Evolutionary conservation across 2,888 invertebrate species (phyloP).

Genomic region (Ferdinandea cuprea): DNA sequence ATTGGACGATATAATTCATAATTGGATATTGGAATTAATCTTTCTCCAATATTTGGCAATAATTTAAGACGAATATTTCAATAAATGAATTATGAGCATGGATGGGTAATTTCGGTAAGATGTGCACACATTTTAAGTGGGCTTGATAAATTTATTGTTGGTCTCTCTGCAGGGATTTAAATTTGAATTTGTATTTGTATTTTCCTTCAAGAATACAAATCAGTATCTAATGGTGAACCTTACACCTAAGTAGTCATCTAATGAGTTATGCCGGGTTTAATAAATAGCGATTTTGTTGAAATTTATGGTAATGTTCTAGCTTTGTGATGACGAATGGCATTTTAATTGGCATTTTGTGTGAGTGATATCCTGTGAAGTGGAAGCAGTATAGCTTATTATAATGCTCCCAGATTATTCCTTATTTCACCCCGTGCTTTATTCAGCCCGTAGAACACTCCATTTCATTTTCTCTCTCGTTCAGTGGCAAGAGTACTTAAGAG

Average conservation of each 20-base stretch:
- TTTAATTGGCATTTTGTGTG: not conserved
- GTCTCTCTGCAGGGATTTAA: not conserved
- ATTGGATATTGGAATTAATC: constrained; percentile 63
- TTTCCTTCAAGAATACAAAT: not conserved
- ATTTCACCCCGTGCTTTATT: too few relatives aligned
- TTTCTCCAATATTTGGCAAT: constrained; percentile 68
- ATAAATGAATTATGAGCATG: constrained; percentile 28
- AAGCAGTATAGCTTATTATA: too few relatives aligned
- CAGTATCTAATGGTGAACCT: not conserved
- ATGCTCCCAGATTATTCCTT: too few relatives aligned
- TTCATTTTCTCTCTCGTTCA: too few relatives aligned
- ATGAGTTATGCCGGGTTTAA: not conserved
- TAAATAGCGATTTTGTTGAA: not conserved
- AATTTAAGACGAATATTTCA: constrained; percentile 29
- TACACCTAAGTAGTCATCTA: too few relatives aligned
- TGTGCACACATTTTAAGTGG: not conserved
- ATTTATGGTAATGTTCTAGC: not conserved
- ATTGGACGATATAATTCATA: constrained; percentile 59
- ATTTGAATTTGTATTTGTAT: too few relatives aligned
- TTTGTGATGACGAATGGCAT: not conserved
- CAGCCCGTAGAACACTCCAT: too few relatives aligned
- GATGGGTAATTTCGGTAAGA: not conserved
- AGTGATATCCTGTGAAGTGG: too few relatives aligned
- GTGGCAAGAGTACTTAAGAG: too few relatives aligned
- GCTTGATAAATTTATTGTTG: constrained; percentile 24